Evolutionary conservation across 2,888 invertebrate species (phyloP).

Genomic region (Tryphoninae sp.): DNA sequence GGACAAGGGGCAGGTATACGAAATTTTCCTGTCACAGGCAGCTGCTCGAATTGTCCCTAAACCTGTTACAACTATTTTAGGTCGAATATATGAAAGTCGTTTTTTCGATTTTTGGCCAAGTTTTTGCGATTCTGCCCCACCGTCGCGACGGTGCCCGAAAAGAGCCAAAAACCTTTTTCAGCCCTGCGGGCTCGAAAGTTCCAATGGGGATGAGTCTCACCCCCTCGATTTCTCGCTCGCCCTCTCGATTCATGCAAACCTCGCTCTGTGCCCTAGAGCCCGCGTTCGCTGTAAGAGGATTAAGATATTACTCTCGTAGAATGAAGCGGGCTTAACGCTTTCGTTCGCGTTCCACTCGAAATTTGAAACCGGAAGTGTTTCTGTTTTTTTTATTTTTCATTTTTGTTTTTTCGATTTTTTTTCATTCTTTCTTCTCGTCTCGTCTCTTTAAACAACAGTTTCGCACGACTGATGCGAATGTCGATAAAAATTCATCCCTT

Average conservation of each 20-base stretch:
- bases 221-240: slow-evolving; percentile 38
- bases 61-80: too few species aligned
- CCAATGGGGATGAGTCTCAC: slow-evolving; percentile 1
- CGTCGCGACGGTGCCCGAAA: slow-evolving; percentile 32
- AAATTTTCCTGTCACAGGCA: too few species aligned
- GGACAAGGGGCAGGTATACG: too few species aligned
- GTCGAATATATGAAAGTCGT: too few species aligned
- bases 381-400: slow-evolving; percentile 1
- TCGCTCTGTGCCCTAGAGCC: slow-evolving; percentile 19
- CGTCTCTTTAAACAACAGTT: not conserved
- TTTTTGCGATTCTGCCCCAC: too few species aligned
- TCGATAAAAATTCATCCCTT: too few species aligned
- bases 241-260: slow-evolving; percentile 38
- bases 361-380: slow-evolving; percentile 67
- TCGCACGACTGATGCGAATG: too few species aligned
- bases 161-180: slow-evolving; percentile 62
- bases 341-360: slow-evolving; percentile 66
- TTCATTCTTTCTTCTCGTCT: slow-evolving; percentile 1
- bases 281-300: slow-evolving; percentile 70
- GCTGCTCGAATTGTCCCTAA: too few species aligned
- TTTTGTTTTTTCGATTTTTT: not conserved
- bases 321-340: slow-evolving; percentile 63
- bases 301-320: slow-evolving; percentile 71
- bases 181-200: slow-evolving; percentile 44
- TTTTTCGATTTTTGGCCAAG: too few species aligned